Conservation (phyloP, 2,888 invertebrate genomes). For the Metopia argyrocephala region DNA sequence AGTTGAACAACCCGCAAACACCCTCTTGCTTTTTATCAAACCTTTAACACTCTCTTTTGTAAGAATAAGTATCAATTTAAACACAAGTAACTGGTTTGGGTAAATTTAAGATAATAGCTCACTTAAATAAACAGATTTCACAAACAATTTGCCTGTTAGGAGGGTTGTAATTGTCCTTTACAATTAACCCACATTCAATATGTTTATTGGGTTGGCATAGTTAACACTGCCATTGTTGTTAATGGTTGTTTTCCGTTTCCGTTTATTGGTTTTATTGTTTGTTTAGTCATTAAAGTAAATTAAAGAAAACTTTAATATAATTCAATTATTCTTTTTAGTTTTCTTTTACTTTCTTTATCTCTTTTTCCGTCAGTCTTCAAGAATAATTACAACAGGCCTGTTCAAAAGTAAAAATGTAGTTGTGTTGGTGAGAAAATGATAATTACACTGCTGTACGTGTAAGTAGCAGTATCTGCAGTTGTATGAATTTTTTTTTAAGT, state of each 20-base stretch:
- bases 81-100: conserved; percentile 33
- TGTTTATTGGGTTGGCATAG: conserved; percentile 32
- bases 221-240: not conserved
- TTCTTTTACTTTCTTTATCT: not conserved
- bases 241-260: conserved; percentile 15
- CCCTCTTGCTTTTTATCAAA: conserved; percentile 43
- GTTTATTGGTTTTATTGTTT: conserved; percentile 70
- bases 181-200: conserved; percentile 47
- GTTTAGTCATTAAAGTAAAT: conserved; percentile 76
- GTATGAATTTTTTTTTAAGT: too few relatives aligned
- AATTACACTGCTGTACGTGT: too few relatives aligned
- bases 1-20: not conserved
- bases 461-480: too few relatives aligned
- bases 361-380: conserved; percentile 58
- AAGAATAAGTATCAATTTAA: not conserved
- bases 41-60: conserved; percentile 46
- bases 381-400: conserved; percentile 53
- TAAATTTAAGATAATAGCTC: conserved; percentile 61
- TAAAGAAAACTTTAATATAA: conserved; percentile 72
- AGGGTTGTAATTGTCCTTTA: conserved; percentile 19
- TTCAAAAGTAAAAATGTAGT: too few relatives aligned
- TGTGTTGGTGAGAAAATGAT: too few relatives aligned
- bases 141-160: not conserved
- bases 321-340: conserved; percentile 49
- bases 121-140: conserved; percentile 53